These are phyloP conservation scores for Recurvirostra avosetta DNA, from an alignment of 2,113 vertebrate species.

Conservation along the genomic window DNA sequence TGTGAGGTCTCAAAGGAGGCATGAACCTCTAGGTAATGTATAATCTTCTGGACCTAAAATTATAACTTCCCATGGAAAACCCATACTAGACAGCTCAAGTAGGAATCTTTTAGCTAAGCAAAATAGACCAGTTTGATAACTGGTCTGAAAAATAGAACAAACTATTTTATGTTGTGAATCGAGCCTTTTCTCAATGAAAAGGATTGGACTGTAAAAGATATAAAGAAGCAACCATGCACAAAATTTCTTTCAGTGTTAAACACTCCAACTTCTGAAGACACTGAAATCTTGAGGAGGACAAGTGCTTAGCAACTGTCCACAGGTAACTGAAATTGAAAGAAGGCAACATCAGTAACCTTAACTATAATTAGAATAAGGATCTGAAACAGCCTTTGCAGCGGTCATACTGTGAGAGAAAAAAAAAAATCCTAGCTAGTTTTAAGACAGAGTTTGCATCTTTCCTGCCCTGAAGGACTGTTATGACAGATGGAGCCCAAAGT, in stretches of 20 bases:
- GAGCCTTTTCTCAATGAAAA: background rate
- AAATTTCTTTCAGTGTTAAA: background rate
- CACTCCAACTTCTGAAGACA: background rate
- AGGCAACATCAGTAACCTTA: background rate
- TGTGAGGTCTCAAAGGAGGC: background rate
- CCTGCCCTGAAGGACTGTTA: background rate
- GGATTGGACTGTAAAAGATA: background rate
- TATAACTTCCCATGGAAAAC: background rate
- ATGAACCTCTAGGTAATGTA: background rate
- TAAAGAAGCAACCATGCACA: background rate
- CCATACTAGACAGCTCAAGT: background rate
- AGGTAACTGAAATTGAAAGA: background rate
- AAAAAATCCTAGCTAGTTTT: background rate
- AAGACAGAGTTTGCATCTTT: background rate
- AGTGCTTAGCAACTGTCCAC: background rate
- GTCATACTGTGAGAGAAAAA: fast-evolving
- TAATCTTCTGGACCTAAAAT: background rate
- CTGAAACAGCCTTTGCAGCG: background rate
- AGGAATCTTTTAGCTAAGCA: background rate
- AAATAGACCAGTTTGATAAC: background rate
- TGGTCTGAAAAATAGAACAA: too few relatives aligned
- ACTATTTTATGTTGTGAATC: background rate
- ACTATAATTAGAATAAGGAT: background rate
- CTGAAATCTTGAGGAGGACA: background rate
- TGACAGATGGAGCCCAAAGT: background rate